A percentile compares a stretch with the other conserved stretches of the same genome.
These are phyloP conservation scores for Baryphthengus martii DNA, from an alignment of 2,113 vertebrate genomes.

Conservation along the genomic window DNA sequence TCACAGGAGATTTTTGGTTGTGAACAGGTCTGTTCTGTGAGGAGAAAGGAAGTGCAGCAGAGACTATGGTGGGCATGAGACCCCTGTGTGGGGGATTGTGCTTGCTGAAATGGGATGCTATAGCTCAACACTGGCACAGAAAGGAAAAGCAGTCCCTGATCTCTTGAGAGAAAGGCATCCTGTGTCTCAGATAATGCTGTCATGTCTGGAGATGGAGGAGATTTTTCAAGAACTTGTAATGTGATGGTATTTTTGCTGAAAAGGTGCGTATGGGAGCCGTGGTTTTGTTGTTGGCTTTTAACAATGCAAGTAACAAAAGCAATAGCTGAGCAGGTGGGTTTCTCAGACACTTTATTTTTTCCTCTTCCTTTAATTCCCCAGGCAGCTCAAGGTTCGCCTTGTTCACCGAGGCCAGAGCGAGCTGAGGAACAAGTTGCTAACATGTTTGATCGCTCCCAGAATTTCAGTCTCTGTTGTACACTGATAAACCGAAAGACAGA, in stretches of 20 bases:
- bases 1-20: background rate
- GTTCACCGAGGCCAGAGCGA: fast-evolving
- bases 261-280: background rate
- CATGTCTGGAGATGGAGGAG: background rate
- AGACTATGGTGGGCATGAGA: fast-evolving
- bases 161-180: background rate
- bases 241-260: background rate
- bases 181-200: background rate
- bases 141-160: background rate
- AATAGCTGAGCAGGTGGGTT: background rate
- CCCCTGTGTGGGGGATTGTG: no score
- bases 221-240: background rate
- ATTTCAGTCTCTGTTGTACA: background rate
- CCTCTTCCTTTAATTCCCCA: background rate
- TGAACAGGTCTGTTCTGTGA: fast-evolving
- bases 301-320: background rate
- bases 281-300: background rate
- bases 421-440: background rate
- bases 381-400: background rate
- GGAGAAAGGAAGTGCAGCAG: background rate
- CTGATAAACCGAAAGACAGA: background rate
- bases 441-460: background rate
- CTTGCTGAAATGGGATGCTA: background rate
- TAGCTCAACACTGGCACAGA: background rate
- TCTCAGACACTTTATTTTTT: background rate